Percentiles rank a stretch among this genome's conserved stretches.
These are phyloP conservation scores for Acromyrmex heyeri DNA, from an alignment of 1,140 invertebrate genomes.

Conservation along the genomic window DNA sequence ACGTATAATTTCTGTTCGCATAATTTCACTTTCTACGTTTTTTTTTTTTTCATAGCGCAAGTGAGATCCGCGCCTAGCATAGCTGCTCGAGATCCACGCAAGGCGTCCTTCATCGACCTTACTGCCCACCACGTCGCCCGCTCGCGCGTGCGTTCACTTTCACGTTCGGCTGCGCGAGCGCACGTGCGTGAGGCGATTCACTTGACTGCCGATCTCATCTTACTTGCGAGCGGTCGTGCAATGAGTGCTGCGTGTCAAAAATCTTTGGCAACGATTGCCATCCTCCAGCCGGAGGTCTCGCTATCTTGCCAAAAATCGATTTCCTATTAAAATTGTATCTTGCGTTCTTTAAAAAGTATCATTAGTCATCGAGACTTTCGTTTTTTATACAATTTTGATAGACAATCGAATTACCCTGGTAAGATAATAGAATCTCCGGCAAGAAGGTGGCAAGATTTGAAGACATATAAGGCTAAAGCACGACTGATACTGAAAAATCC, in stretches of 20 bases:
- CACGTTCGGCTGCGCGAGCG: constrained; percentile 66
- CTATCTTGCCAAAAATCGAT: too few relatives aligned
- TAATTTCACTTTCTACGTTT: neutral
- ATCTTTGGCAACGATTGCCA: neutral
- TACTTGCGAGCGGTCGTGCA: neutral
- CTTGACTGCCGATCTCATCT: neutral
- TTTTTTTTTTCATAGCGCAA: constrained; percentile 32
- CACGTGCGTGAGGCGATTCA: constrained; percentile 63
- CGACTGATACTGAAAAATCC: neutral
- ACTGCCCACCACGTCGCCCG: constrained; percentile 62
- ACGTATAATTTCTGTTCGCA: neutral
- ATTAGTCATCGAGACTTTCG: too few relatives aligned
- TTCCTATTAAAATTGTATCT: too few relatives aligned
- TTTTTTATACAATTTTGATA: too few relatives aligned
- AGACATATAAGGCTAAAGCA: neutral
- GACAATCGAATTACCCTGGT: too few relatives aligned
- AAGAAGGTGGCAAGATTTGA: neutral
- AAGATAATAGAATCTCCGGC: neutral
- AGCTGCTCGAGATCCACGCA: constrained; percentile 43
- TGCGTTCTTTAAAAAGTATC: too few relatives aligned
- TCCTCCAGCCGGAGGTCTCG: too few relatives aligned
- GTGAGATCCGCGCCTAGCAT: constrained; percentile 40
- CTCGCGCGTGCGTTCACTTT: constrained; percentile 75
- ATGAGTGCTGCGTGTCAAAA: neutral
- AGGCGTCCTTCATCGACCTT: constrained; percentile 81